Evolutionary conservation across 2,888 invertebrate species (phyloP), one percentile per base, ranked within the genome.

Genomic region (Pseudeuparius sepicola): DNA sequence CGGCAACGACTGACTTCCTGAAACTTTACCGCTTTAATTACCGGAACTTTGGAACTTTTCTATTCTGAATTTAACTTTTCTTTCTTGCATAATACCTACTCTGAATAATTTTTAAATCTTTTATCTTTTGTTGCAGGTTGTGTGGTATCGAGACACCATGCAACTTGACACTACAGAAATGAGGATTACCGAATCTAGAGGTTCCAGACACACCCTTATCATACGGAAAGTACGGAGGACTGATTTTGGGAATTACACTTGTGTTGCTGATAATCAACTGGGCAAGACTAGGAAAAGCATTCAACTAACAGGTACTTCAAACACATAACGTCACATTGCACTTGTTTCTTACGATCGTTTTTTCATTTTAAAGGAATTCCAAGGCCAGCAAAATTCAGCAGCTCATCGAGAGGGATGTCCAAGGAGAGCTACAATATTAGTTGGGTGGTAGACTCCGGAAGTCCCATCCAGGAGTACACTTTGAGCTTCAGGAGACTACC

Each of bases 211-310:
- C 56, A 76, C 74, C 14, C 67, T 77, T 48, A 71, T 77, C 59
- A 73, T 77, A 54, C 67, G 75, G 40, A 76, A 75, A 64, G 76
- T 77, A 48, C 72, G 75, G 56, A 65, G 68, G 42, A 68, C 72
- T 47, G 77, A 78, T 64, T 77, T 78, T 57, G 77, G 77, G 47
- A 76, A 76, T 64, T 78, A 78, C 61, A 74, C 74, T 49, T 78
- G 78, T 60, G 71, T 74, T 44, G 78, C 77, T 30, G 75, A 78
- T 57, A 78, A 78, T 64, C 68, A 70, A 53, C 66, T 77, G 47
- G 78, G 78, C 43, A 73, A 74, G 60, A 70, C 71, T 43, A 65
- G 71, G 46, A 73, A 74, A 61, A 73, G 69, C 57, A 66, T 78
- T 43, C 71, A 74, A 60, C 62, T 78, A 52, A 75, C 76, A 58